A percentile compares a stretch with the other conserved stretches of the same genome.
Conservation (phyloP, 2,113 vertebrate species). For the Hiodon tergisus region DNA sequence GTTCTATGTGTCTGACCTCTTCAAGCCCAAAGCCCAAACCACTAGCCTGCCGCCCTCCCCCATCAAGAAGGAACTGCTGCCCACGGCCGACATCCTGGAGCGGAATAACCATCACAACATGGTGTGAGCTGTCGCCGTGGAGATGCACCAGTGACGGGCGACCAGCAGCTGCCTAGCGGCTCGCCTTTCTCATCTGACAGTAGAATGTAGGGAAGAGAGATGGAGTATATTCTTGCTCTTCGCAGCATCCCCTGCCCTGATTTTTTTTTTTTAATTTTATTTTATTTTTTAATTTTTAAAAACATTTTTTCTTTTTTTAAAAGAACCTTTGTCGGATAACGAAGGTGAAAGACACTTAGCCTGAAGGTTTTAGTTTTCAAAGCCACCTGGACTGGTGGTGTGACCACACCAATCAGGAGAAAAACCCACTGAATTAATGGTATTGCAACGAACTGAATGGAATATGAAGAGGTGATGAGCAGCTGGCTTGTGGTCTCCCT, state of each 20-base stretch:
- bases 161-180: conserved; percentile 76
- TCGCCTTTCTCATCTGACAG: conserved; percentile 94
- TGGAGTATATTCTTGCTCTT: conserved; percentile 53
- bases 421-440: no score
- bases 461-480: no score
- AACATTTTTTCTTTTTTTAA: background rate
- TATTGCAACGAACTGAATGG: no score
- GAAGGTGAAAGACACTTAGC: background rate
- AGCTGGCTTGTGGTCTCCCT: no score
- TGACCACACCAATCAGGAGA: no score
- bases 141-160: conserved; percentile 61
- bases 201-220: conserved; percentile 98
- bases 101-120: conserved; percentile 97
- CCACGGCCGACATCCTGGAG: conserved; percentile 90
- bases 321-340: background rate
- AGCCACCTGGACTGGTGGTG: no score
- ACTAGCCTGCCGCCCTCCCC: conserved; percentile 71
- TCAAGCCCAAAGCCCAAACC: conserved; percentile 75
- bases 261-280: conserved; percentile 42
- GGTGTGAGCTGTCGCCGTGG: conserved; percentile 52
- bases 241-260: conserved; percentile 40
- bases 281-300: conserved; percentile 16
- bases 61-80: conserved; percentile 89
- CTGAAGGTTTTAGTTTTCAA: background rate
- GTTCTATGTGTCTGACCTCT: conserved; percentile 93